These are phyloP conservation scores for Diploscapter pachys DNA, from an alignment of 1,140 invertebrate genomes.

Conservation along the genomic window DNA sequence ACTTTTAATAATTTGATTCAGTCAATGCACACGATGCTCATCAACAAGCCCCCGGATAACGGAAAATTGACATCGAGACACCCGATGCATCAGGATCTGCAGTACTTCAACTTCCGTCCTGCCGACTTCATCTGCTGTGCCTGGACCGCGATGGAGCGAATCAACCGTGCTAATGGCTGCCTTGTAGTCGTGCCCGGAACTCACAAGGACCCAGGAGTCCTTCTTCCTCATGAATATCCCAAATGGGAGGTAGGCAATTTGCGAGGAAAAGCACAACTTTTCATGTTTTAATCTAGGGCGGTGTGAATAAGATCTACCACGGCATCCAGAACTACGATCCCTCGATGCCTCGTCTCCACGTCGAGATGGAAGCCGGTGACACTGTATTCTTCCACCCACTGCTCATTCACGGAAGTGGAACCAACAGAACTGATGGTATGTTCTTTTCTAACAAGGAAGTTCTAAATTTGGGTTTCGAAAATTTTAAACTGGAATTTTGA, in stretches of 20 bases:
- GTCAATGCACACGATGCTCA: conserved; percentile 81
- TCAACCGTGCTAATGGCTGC: conserved; percentile 77
- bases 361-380: conserved; percentile 79
- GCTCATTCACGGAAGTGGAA: conserved; percentile 79
- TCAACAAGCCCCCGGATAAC: conserved; percentile 82
- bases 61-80: conserved; percentile 76
- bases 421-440: conserved; percentile 69
- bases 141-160: conserved; percentile 82
- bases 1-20: too few relatives aligned
- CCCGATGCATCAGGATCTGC: conserved; percentile 82
- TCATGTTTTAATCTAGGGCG: conserved; percentile 52
- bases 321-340: conserved; percentile 69
- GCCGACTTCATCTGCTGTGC: conserved; percentile 71
- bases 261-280: too few relatives aligned
- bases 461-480: too few relatives aligned
- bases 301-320: conserved; percentile 78
- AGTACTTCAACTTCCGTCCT: conserved; percentile 80
- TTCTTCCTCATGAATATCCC: conserved; percentile 74
- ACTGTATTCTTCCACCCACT: conserved; percentile 87
- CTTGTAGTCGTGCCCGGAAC: conserved; percentile 77
- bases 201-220: conserved; percentile 65
- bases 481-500: too few relatives aligned
- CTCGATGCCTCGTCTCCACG: conserved; percentile 64
- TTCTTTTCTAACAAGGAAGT: conserved; percentile 14
- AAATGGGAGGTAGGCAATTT: conserved; percentile 63